Base-by-base conservation (phyloP, 2,113 vertebrate genomes). In the Alethe diademata region DNA sequence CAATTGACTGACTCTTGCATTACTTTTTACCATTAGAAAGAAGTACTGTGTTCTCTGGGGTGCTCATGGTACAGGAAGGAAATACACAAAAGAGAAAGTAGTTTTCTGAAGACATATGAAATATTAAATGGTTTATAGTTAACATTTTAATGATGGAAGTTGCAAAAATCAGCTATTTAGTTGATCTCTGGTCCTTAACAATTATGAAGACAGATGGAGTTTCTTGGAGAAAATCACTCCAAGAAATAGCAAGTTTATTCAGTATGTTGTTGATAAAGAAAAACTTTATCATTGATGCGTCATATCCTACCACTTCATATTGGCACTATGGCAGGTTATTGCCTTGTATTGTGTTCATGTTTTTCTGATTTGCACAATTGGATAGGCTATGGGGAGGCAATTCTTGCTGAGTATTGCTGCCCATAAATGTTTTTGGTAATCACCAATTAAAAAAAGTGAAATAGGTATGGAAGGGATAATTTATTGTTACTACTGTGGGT, bases 201-300 rank as follows among this genome's bases (percentile, higher is more conserved):
- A n/a, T 78, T 61, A 47, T 33, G 24, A 61, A 12, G 14, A 73
- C 0, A 0, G 5, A 1, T 53, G 31, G 12, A 28, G 17, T 74
- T 90, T 28, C 50, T 84, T 64, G 19, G n/a, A 69, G 50, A 80
- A 78, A n/a, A 54, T 47, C 3, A 51, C 2, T 2, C 14, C 36
- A 67, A 62, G 65, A 87, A 78, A 29, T 14, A 42, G 3, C 9
- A 23, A 25, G 6, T 70, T 73, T 12, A 69, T 81, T 50, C 22
- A 58, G 8, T 28, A 40, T 0, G 0, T 72, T 84, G 17, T 78
- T 23, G 11, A 40, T 40, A 40, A 40, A 40, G 13, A 40, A 40
- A 40, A 40, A 40, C 40, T 47, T 1, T 38, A 14, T 50, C 67
- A 20, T 24, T 58, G 33, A 25, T 67, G 19, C 17, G 73, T 84